Evolutionary conservation across 2,113 vertebrate species (phyloP).

Genomic region (Apteryx owenii): DNA sequence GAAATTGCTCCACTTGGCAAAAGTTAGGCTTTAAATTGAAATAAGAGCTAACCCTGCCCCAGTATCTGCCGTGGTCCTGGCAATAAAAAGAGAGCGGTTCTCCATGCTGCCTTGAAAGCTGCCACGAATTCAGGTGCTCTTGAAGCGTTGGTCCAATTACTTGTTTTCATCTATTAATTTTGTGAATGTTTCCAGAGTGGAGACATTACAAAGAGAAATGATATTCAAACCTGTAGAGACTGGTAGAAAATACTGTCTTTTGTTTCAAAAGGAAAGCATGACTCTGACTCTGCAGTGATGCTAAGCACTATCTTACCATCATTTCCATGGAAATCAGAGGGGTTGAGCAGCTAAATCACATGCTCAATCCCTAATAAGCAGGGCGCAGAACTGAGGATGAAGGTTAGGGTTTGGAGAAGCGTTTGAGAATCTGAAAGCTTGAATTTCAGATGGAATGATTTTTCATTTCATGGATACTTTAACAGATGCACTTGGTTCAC

Average conservation of each 20-base stretch:
- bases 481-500: neutral
- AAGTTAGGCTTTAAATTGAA: neutral
- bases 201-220: neutral
- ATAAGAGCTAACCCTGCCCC: neutral
- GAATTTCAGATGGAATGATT: conserved; percentile 22
- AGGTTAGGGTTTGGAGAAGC: neutral
- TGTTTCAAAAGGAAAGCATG: neutral
- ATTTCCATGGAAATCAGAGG: neutral
- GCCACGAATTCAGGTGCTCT: neutral
- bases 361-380: neutral
- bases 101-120: neutral
- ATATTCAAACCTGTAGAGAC: neutral
- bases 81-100: neutral
- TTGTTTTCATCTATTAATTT: neutral
- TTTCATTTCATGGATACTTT: conserved; percentile 58
- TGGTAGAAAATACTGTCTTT: neutral
- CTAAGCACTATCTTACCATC: neutral
- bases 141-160: neutral
- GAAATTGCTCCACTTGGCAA: neutral
- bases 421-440: neutral
- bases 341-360: neutral
- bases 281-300: fast-evolving
- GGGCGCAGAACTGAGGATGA: neutral
- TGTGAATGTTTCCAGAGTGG: neutral
- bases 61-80: neutral